Evolutionary conservation across 2,113 vertebrate genomes (phyloP).

Genomic region (Aramus guarauna): DNA sequence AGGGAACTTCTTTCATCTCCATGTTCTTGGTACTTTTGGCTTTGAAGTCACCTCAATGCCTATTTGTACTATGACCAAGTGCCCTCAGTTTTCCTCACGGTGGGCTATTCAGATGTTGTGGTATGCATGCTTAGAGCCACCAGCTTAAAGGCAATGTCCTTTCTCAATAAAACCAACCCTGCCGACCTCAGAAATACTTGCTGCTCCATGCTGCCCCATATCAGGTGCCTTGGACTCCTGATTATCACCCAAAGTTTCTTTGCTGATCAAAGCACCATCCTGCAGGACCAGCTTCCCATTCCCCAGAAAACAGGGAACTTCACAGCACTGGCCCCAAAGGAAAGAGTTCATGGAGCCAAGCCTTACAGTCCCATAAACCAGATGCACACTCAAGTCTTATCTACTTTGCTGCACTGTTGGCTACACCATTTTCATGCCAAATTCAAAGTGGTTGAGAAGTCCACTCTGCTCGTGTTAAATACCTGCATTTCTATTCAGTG

Average conservation of each 20-base stretch:
- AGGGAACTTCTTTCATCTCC: not conserved
- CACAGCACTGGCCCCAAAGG: not conserved
- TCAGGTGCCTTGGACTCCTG: not conserved
- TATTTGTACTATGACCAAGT: not conserved
- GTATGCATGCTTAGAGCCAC: not conserved
- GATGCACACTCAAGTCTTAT: not conserved
- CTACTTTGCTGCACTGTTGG: not conserved
- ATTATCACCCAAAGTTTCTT: not conserved
- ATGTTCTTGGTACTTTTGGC: not conserved
- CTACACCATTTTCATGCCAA: not conserved
- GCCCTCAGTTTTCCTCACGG: not conserved
- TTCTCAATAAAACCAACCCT: not conserved
- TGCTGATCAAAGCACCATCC: not conserved
- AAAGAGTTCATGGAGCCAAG: not conserved
- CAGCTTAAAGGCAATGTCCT: not conserved
- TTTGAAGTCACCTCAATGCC: not conserved
- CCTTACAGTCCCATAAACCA: not conserved
- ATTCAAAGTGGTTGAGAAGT: not conserved
- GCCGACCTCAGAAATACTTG: not conserved
- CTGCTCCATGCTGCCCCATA: not conserved
- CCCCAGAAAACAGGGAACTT: not conserved
- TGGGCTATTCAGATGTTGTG: not conserved
- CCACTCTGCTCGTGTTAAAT: not conserved
- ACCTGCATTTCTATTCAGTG: not conserved
- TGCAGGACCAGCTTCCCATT: not conserved